phyloP scores from a whole-genome alignment of 2,113 vertebrate genomes.

The Mohoua ochrocephala region DNA sequence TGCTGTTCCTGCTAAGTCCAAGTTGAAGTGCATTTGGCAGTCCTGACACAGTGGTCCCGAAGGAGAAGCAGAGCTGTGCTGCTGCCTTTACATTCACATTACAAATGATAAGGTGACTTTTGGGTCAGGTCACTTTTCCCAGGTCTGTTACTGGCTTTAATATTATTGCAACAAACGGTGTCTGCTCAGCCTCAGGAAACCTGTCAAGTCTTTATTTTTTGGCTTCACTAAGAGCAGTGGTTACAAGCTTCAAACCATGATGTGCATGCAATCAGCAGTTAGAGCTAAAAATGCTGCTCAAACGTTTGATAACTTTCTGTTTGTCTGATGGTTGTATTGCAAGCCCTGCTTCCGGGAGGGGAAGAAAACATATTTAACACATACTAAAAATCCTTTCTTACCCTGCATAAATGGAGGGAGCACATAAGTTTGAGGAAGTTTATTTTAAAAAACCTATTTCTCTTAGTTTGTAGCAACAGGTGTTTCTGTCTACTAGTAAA shows the following conservation, averaged over 20 bases:
- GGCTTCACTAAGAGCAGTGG: background rate
- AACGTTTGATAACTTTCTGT: background rate
- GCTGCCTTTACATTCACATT: background rate
- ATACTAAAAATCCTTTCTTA: background rate
- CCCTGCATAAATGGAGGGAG: background rate
- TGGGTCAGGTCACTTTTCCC: background rate
- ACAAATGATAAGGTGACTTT: background rate
- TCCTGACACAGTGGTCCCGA: background rate
- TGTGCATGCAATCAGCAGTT: background rate
- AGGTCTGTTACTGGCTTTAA: background rate
- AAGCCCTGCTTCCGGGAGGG: background rate
- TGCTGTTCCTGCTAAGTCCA: background rate
- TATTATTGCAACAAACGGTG: background rate
- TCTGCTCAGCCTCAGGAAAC: background rate
- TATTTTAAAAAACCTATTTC: background rate
- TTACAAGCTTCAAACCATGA: background rate
- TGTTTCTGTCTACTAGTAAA: background rate
- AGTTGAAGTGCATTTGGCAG: background rate
- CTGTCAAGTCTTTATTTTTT: background rate
- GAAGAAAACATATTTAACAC: background rate
- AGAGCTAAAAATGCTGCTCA: background rate
- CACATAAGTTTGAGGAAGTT: background rate
- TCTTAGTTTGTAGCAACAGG: background rate
- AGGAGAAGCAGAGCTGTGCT: background rate
- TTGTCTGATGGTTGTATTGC: background rate